These are phyloP conservation scores for Chironomus tentans DNA, from an alignment of 2,888 invertebrate genomes.

Conservation along the genomic window DNA sequence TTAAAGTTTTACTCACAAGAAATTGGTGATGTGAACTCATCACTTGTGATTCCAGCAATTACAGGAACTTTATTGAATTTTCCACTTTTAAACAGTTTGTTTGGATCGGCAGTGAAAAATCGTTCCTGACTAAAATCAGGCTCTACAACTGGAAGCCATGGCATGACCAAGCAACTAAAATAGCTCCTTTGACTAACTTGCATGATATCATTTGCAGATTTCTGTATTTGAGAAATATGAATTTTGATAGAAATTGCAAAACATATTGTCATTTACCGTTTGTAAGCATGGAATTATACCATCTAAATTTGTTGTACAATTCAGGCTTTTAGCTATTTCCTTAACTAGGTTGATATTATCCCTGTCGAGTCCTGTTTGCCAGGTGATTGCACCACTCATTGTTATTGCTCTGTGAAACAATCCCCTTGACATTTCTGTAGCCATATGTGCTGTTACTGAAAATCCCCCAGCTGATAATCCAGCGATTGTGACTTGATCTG, in stretches of 20 bases:
- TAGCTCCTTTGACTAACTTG: neutral
- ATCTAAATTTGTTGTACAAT: neutral
- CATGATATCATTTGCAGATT: neutral
- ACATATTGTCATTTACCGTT: no score
- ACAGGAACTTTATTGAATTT: neutral
- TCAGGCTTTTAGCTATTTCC: constrained; percentile 47
- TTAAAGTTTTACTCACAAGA: no score
- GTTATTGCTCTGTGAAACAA: constrained; percentile 59
- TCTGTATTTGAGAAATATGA: neutral
- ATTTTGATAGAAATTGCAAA: no score
- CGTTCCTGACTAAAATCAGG: neutral
- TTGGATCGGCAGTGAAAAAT: neutral
- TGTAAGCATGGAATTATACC: neutral
- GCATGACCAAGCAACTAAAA: neutral
- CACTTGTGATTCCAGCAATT: neutral
- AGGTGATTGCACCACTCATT: constrained; percentile 53
- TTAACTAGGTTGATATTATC: constrained; percentile 47
- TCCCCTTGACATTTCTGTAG: constrained; percentile 53
- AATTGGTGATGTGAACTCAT: no score
- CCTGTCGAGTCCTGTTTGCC: constrained; percentile 44
- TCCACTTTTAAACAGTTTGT: neutral
- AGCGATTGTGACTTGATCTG: constrained; percentile 50
- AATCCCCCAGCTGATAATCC: constrained; percentile 49
- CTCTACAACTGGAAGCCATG: neutral
- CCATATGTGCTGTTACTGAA: constrained; percentile 45